Evolutionary conservation across 2,888 invertebrate species (phyloP).

Genomic region (Netelia fuscicornis): DNA sequence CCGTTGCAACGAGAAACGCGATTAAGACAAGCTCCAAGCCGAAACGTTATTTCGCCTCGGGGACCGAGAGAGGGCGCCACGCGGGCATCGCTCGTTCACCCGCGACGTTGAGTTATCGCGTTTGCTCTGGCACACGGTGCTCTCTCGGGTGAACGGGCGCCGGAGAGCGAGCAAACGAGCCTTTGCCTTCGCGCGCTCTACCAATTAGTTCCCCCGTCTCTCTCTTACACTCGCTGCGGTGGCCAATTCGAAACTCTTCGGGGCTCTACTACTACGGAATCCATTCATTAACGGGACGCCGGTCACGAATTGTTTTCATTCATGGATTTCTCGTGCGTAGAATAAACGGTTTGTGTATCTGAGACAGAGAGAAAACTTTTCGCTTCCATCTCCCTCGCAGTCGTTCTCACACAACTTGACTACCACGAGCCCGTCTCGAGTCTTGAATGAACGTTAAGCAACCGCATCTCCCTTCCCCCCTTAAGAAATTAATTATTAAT

Average conservation of each 20-base stretch:
- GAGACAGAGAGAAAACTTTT: no score
- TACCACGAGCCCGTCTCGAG: slow-evolving; percentile 70
- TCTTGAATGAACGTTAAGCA: slow-evolving; percentile 71
- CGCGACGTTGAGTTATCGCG: slow-evolving; percentile 71
- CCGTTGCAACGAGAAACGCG: slow-evolving; percentile 20
- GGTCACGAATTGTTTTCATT: slow-evolving; percentile 83
- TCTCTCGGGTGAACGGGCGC: slow-evolving; percentile 67
- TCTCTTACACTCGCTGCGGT: slow-evolving; percentile 56
- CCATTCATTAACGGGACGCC: slow-evolving; percentile 80
- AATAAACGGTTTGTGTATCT: slow-evolving; percentile 42
- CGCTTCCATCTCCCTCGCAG: not conserved
- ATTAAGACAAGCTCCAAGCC: slow-evolving; percentile 47
- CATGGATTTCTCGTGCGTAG: slow-evolving; percentile 79
- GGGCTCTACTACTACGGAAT: slow-evolving; percentile 77
- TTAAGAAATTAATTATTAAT: not conserved
- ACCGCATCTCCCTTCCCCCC: slow-evolving; percentile 33
- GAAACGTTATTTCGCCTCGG: not conserved
- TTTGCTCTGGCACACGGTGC: slow-evolving; percentile 33
- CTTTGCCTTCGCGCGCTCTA: slow-evolving; percentile 70
- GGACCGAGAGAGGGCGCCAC: slow-evolving; percentile 41
- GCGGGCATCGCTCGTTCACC: slow-evolving; percentile 68
- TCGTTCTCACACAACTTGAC: slow-evolving; percentile 28
- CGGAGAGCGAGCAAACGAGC: slow-evolving; percentile 67
- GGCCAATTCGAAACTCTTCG: slow-evolving; percentile 75
- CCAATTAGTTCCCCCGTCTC: slow-evolving; percentile 70